Base-by-base conservation (phyloP, 1,140 invertebrate genomes). In the Chironomus striatipennis region DNA sequence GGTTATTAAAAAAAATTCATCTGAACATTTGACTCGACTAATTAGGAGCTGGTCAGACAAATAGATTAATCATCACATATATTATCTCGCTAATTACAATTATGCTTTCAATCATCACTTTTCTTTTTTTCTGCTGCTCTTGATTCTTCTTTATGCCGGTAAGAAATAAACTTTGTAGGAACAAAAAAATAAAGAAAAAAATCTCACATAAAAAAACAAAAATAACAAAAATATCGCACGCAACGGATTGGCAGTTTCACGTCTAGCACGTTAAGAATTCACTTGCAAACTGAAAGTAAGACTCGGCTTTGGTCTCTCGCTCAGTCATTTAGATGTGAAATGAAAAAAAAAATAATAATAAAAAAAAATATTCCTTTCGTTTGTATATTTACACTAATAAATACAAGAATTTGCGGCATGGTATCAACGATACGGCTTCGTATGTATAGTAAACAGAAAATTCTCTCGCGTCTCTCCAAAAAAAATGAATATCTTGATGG, bases 261-360 rank as follows among this genome's bases (percentile, higher is more conserved):
- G 65, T 70, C 65, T 21, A 70, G 18, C 65, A 70, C 65, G 65
- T 18, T 70, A 70, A 70, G 65, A 70, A 70, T 70, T 70, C 65
- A 70, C 65, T 70, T 70, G 65, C 65, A 70, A 70, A 70, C 65
- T 70, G 65, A 70, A 70, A 10, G 17, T 12, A 57, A 10, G 47
- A 10, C 47, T 12, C 18, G n/a, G 47, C 47, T 57, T 21, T 20
- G 4, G n/a, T 70, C 65, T 70, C 65, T 17, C 7, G 17, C 64
- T 21, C 17, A 70, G 18, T 18, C 17, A 18, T 21, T 9, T 10
- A 20, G 1, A 20, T 57, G 12, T 57, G 47, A 57, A n/a, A n/a
- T 15, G n/a, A n/a, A n/a, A n/a, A n/a, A n/a, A n/a, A n/a, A n/a
- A n/a, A 57, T 15, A 57, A n/a, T 57, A n/a, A 10, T 47, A n/a